Conservation (phyloP, 2,797 vertebrate species). For the Atherinosoma microstoma region DNA sequence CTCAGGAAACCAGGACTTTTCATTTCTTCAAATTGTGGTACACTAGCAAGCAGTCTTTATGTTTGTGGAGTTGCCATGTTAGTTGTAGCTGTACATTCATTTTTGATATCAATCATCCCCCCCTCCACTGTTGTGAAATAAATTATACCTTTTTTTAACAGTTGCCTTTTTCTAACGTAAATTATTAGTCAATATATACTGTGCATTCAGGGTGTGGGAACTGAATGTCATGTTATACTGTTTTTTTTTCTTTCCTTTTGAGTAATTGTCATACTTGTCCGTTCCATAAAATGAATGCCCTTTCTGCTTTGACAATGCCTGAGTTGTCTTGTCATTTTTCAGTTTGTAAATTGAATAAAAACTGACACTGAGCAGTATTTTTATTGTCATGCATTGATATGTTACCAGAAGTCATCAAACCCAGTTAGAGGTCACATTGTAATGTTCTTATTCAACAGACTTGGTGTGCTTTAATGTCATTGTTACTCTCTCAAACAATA, state of each 20-base stretch:
- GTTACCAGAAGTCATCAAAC: neutral
- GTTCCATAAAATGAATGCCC: conserved; percentile 7
- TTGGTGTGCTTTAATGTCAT: no score
- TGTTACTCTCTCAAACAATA: neutral
- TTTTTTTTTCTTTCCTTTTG: conserved; percentile 8
- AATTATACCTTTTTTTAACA: conserved; percentile 65
- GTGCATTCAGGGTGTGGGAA: conserved; percentile 37
- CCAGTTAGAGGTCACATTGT: neutral
- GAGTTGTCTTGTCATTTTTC: neutral
- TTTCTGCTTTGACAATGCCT: conserved; percentile 23
- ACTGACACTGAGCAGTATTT: conserved; percentile 31
- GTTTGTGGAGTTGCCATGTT: conserved; percentile 22
- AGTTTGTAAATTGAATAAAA: conserved; percentile 52
- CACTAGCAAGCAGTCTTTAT: conserved; percentile 10
- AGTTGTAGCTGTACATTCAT: conserved; percentile 51
- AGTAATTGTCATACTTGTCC: conserved; percentile 6
- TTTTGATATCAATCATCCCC: conserved; percentile 39
- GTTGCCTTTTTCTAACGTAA: conserved; percentile 59
- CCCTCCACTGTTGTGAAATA: conserved; percentile 24
- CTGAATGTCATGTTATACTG: conserved; percentile 28
- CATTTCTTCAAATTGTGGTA: conserved; percentile 6
- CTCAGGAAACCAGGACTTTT: conserved; percentile 25
- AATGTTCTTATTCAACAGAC: no score
- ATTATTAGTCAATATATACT: conserved; percentile 59
- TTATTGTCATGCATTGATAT: neutral